phyloP scores from a whole-genome alignment of 2,113 vertebrate species.

The Cichladusa arquata region DNA sequence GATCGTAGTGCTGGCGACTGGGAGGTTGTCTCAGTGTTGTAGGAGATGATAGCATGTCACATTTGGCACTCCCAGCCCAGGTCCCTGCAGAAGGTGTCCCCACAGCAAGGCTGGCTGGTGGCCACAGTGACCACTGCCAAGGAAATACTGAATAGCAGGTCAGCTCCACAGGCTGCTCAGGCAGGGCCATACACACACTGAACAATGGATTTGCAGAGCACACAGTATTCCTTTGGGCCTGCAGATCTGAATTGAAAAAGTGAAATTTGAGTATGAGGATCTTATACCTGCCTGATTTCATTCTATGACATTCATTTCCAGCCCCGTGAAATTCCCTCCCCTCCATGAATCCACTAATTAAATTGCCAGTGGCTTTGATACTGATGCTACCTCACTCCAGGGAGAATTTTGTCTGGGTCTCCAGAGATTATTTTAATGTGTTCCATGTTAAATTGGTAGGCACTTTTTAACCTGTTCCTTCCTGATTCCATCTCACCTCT shows the following conservation, averaged over 20 bases:
- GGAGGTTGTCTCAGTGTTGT: neutral
- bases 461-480: conserved; percentile 59
- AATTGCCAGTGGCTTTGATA: conserved; percentile 58
- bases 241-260: neutral
- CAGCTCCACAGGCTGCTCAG: neutral
- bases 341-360: conserved; percentile 44
- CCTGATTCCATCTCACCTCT: conserved; percentile 43
- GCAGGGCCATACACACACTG: neutral
- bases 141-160: neutral
- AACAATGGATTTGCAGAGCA: neutral
- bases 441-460: conserved; percentile 47
- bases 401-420: conserved; percentile 37
- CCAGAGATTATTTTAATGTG: conserved; percentile 56
- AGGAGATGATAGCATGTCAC: rapidly evolving
- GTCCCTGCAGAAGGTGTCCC: neutral
- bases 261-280: neutral
- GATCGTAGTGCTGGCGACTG: neutral
- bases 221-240: neutral
- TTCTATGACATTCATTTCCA: neutral
- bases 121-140: neutral
- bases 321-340: conserved; percentile 17
- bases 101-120: neutral
- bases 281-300: neutral
- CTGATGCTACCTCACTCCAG: conserved; percentile 20
- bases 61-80: neutral